Percentiles rank a stretch among this genome's conserved stretches.
Evolutionary conservation across 1,140 invertebrate genomes (phyloP).

Genomic region (Nephotettix cincticeps): DNA sequence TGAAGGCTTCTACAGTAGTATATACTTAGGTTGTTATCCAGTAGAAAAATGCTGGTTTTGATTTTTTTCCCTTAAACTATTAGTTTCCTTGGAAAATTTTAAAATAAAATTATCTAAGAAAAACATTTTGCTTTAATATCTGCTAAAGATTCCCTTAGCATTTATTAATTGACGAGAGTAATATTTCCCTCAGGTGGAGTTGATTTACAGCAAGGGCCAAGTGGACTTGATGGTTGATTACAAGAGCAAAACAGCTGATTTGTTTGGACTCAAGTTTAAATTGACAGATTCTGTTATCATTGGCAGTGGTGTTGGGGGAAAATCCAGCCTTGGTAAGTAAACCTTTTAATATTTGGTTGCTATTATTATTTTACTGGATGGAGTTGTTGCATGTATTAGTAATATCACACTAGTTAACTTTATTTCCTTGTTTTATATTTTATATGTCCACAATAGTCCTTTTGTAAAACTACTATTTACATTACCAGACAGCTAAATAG

Average conservation of each 20-base stretch:
- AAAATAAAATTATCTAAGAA: not conserved
- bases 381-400: too few species aligned
- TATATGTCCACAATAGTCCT: too few species aligned
- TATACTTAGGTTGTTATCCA: too few species aligned
- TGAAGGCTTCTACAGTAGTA: too few species aligned
- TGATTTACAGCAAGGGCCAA: constrained; percentile 72
- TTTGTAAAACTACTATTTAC: too few species aligned
- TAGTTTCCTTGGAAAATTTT: not conserved
- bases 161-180: too few species aligned
- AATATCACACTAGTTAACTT: too few species aligned
- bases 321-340: constrained; percentile 54
- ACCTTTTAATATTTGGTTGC: too few species aligned
- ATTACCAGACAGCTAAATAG: too few species aligned
- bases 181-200: constrained; percentile 63
- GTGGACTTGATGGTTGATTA: constrained; percentile 73
- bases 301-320: constrained; percentile 61
- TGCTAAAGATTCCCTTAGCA: not conserved
- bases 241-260: constrained; percentile 61
- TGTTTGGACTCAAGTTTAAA: constrained; percentile 58
- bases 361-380: too few species aligned
- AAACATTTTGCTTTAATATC: not conserved
- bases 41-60: not conserved
- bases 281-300: constrained; percentile 64
- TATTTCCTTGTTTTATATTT: too few species aligned
- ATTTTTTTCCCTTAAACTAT: not conserved